phyloP scores from a whole-genome alignment of 2,888 invertebrate genomes.

The Trisateles emortualis region DNA sequence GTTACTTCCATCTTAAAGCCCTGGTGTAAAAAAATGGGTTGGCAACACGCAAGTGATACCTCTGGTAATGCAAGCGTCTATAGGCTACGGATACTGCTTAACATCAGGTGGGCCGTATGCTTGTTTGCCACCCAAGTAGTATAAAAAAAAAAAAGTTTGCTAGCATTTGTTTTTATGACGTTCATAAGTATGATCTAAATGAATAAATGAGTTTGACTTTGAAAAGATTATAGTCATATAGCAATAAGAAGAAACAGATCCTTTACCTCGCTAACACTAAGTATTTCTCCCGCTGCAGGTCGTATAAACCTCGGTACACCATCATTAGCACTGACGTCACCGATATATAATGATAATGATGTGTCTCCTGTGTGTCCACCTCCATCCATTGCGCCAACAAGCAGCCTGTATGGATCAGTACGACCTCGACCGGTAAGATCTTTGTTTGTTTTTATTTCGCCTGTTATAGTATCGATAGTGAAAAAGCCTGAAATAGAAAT shows the following conservation, averaged over 20 bases:
- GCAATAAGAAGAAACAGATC: not conserved
- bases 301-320: constrained; percentile 92
- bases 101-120: too few species aligned
- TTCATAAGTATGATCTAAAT: too few species aligned
- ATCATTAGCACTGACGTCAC: constrained; percentile 93
- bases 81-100: too few species aligned
- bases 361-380: constrained; percentile 89
- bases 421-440: constrained; percentile 92
- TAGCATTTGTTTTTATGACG: too few species aligned
- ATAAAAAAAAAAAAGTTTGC: too few species aligned
- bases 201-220: too few species aligned
- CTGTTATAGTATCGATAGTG: constrained; percentile 88
- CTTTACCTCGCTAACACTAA: constrained; percentile 90
- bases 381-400: constrained; percentile 90
- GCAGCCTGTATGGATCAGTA: constrained; percentile 90
- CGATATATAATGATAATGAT: constrained; percentile 89
- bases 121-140: too few species aligned
- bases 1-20: too few species aligned
- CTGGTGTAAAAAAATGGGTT: too few species aligned
- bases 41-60: too few species aligned
- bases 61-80: too few species aligned
- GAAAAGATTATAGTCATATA: not conserved
- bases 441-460: constrained; percentile 89
- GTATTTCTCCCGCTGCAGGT: constrained; percentile 90
- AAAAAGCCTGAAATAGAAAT: constrained; percentile 86